These are phyloP conservation scores for Polypterus bichir DNA, from an alignment of 2,113 vertebrate species.

Conservation along the genomic window DNA sequence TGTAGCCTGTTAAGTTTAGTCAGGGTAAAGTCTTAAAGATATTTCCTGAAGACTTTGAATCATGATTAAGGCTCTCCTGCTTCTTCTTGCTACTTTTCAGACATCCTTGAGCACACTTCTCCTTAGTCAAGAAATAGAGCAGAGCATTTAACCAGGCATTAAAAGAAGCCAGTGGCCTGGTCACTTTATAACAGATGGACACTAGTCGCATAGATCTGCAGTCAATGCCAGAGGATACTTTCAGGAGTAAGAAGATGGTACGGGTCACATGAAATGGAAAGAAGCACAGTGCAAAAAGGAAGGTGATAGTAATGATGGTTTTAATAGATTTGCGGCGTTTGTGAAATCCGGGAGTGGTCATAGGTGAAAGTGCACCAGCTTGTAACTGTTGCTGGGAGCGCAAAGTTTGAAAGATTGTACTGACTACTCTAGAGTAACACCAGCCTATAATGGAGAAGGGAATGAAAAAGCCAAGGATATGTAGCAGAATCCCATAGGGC, in stretches of 20 bases:
- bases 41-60: not conserved
- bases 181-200: slow-evolving; percentile 67
- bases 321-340: slow-evolving; percentile 57
- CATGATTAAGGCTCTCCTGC: not conserved
- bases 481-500: slow-evolving; percentile 58
- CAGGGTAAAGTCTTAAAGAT: not conserved
- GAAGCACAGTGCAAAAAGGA: slow-evolving; percentile 62
- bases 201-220: slow-evolving; percentile 49
- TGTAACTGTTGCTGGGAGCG: slow-evolving; percentile 35
- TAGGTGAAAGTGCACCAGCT: slow-evolving; percentile 1
- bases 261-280: slow-evolving; percentile 62
- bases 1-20: not conserved
- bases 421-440: slow-evolving; percentile 61
- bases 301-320: slow-evolving; percentile 60
- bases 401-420: slow-evolving; percentile 52
- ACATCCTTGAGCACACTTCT: slow-evolving; percentile 29
- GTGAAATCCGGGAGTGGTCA: slow-evolving; percentile 24
- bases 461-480: slow-evolving; percentile 55
- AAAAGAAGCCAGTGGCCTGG: slow-evolving; percentile 58
- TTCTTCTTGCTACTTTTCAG: not conserved
- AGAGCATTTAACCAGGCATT: slow-evolving; percentile 65
- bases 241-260: slow-evolving; percentile 57
- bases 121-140: slow-evolving; percentile 64
- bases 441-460: slow-evolving; percentile 61
- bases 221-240: slow-evolving; percentile 34